phyloP scores from a whole-genome alignment of 2,888 invertebrate species.

The Drosophila mettleri region DNA sequence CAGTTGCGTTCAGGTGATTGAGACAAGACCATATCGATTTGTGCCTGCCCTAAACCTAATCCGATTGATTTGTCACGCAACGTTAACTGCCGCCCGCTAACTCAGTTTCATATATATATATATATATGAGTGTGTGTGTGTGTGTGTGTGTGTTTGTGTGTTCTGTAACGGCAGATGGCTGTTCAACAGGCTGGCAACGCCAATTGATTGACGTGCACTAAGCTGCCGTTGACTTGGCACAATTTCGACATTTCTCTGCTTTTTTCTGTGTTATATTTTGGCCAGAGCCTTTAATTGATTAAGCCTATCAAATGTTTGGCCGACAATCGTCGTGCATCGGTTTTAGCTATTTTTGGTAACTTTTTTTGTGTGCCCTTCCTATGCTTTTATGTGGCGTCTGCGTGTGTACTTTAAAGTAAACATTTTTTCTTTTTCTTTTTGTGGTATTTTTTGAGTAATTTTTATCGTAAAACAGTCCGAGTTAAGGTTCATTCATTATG shows the following conservation, averaged over 20 bases:
- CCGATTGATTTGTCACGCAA: conserved; percentile 80
- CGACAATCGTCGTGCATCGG: conserved; percentile 23
- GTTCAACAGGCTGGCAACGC: conserved; percentile 25
- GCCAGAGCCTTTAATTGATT: conserved; percentile 67
- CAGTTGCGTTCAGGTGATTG: conserved; percentile 35
- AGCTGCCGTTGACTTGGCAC: conserved; percentile 35
- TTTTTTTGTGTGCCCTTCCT: conserved; percentile 6
- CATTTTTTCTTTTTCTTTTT: conserved; percentile 3
- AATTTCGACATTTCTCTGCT: conserved; percentile 13
- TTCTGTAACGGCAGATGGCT: no score
- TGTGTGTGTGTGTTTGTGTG: conserved; percentile 8
- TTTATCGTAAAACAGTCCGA: conserved; percentile 51
- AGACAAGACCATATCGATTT: conserved; percentile 29
- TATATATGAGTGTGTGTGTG: background rate
- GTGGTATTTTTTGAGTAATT: background rate
- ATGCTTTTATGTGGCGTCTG: conserved; percentile 22
- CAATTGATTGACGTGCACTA: conserved; percentile 52
- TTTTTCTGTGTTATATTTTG: conserved; percentile 17
- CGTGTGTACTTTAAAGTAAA: background rate
- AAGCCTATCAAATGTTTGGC: conserved; percentile 60
- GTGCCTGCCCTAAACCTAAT: conserved; percentile 61
- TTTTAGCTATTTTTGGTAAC: conserved; percentile 23
- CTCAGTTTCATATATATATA: conserved; percentile 27
- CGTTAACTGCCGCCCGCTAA: conserved; percentile 57
- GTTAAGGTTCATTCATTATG: conserved; percentile 20